Evolutionary conservation across 2,797 vertebrate species (phyloP).

Genomic region (Artibeus jamaicensis): DNA sequence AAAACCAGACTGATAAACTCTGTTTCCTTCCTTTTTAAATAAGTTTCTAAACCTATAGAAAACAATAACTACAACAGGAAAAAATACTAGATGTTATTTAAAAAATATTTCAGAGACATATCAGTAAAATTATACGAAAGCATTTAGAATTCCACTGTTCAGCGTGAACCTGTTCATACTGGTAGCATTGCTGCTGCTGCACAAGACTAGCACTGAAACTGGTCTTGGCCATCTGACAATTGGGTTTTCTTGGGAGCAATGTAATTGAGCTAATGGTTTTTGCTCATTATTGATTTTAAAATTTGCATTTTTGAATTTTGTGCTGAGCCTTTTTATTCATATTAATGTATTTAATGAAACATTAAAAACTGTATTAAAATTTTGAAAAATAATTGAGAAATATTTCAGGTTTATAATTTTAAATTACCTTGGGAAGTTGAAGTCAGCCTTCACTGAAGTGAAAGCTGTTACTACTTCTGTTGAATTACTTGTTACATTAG

Average conservation of each 20-base stretch:
- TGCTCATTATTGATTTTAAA: background rate
- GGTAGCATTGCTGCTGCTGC: background rate
- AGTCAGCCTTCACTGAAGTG: background rate
- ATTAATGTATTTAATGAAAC: background rate
- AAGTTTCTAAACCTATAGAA: background rate
- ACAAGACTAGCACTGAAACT: background rate
- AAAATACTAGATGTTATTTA: background rate
- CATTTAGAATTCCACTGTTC: background rate
- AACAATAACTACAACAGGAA: background rate
- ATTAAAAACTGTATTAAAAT: background rate
- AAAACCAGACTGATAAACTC: background rate
- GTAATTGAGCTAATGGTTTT: background rate
- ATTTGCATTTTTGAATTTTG: background rate
- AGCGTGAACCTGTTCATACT: background rate
- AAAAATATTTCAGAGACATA: background rate
- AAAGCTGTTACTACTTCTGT: background rate
- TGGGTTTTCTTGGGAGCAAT: background rate
- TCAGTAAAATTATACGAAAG: background rate
- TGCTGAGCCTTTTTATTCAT: background rate
- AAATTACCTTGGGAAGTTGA: background rate
- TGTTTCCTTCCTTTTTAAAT: background rate
- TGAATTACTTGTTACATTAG: background rate
- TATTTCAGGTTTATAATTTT: background rate
- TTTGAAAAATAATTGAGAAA: background rate
- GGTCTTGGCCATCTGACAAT: background rate